Base-by-base conservation (phyloP, 2,888 invertebrate genomes). In the Pterostichus madidus region DNA sequence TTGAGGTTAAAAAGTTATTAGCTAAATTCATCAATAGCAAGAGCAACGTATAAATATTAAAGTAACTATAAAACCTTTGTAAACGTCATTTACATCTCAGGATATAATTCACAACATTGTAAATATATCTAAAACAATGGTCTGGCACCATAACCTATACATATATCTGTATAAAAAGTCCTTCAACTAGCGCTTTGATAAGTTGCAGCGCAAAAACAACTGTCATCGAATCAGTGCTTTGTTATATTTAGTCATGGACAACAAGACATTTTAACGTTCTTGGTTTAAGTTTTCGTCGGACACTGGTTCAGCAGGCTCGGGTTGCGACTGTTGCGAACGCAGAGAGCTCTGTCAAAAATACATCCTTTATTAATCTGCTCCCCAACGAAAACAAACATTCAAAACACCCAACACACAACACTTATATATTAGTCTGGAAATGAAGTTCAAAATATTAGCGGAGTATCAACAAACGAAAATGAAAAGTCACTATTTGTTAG, bases 201-300 rank as follows among this genome's bases (percentile, higher is more conserved):
- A 32, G 61, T 56, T 56, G 56, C 17, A 56, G 56, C 56, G 56
- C 56, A 35, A 10, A 64, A 64, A 64, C 64, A 64, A 64, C 64
- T 64, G 61, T 61, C 31, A 61, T n/a, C 59, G 64, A 32, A 32
- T 64, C 35, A 64, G 64, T 49, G 49, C 49, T 71, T 71, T 44
- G 44, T 71, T 71, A 44, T 64, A 35, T 32, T 64, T 64, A 64
- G 49, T 49, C 6, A 11, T 56, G 68, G 68, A 71, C 68, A 71
- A 71, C 32, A 39, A 39, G 31, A 59, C 11, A 39, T 24, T 49
- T 90, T 92, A 92, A 91, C 91, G 92, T 88, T 93, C 92, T 88
- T 94, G 93, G 91, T 95, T 95, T 91, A 95, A 92, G 91, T 95
- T 95, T 89, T 94, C 95, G 89, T 95, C 95, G 86, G 94, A 92